These are phyloP conservation scores for Agrochola litura DNA, from an alignment of 2,888 invertebrate species.

Conservation along the genomic window DNA sequence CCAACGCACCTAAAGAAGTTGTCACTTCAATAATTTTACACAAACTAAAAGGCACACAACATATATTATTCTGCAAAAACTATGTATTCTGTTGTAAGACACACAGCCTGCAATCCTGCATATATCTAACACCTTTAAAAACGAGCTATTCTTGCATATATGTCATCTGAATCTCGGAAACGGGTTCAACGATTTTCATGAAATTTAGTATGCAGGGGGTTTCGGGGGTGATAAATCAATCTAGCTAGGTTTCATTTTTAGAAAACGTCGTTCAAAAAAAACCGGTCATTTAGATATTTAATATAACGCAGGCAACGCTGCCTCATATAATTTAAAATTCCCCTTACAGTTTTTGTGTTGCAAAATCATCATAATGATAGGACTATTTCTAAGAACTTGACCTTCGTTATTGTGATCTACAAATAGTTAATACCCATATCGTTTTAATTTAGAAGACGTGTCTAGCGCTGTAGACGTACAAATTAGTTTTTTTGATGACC, in stretches of 20 bases:
- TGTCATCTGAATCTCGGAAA: too few relatives aligned
- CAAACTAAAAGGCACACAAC: neutral
- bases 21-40: too few relatives aligned
- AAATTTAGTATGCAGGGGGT: too few relatives aligned
- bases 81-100: neutral
- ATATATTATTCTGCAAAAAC: neutral
- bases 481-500: conserved; percentile 23
- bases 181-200: too few relatives aligned
- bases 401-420: conserved; percentile 9
- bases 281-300: too few relatives aligned
- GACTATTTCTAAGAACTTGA: conserved; percentile 7
- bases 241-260: too few relatives aligned
- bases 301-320: neutral
- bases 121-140: too few relatives aligned
- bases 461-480: neutral
- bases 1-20: too few relatives aligned
- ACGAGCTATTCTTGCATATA: too few relatives aligned
- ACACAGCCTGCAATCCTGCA: neutral
- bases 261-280: too few relatives aligned
- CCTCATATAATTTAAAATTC: neutral
- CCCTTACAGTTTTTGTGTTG: neutral
- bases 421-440: conserved; percentile 26
- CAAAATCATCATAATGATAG: conserved; percentile 6
- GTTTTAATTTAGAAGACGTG: conserved; percentile 24
- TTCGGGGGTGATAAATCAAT: too few relatives aligned